Base-by-base conservation (phyloP, 92 coral and sea anemone genomes). In the Actinostola sp. region DNA sequence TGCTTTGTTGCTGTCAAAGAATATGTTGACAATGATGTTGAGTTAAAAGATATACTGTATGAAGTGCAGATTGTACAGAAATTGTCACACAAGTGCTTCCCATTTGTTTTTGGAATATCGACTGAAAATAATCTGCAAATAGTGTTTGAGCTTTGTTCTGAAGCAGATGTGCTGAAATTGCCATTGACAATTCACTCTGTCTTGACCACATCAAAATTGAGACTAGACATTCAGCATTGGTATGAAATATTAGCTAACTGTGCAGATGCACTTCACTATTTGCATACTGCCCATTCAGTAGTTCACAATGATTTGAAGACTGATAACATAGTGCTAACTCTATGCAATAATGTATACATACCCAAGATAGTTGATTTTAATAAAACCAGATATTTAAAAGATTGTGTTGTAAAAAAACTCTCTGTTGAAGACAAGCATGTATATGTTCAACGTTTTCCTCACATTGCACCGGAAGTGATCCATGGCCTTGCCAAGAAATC, bases 191-290 rank as follows among this genome's bases (percentile, higher is more conserved):
- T 63, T 35, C 52, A 63, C 30, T 63, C 69, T 16, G 50, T 63
- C 17, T 35, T 63, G 31, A 63, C 38, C 16, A 29, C 19, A 26
- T 30, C 41, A 27, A 35, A 30, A 16, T 21, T 19, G 6, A 36
- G 51, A 13, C 45, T 25, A 9, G 32, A 19, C 10, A 35, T 63
- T 63, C 13, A 25, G 10, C 50, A 63, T 1, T 63, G 69, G 69
- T 63, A 21, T 63, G 28, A 13, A 19, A 25, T 63, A 28, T 23
- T 63, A 41, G 49, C 49, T 63, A 27, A 23, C 49, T 63, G 69
- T 59, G 69, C 69, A 35, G 69, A 63, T 63, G 69, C 69, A 36
- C 51, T 63, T 21, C 41, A 63, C 24, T 63, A 63, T 63, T 63
- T 63, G 52, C 69, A 63, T 63, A 21, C 31, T 16, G 27, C 25